Percentiles rank a stretch among this genome's conserved stretches.
Conservation (phyloP, 2,888 invertebrate genomes). For the Quadroppia sp. region DNA sequence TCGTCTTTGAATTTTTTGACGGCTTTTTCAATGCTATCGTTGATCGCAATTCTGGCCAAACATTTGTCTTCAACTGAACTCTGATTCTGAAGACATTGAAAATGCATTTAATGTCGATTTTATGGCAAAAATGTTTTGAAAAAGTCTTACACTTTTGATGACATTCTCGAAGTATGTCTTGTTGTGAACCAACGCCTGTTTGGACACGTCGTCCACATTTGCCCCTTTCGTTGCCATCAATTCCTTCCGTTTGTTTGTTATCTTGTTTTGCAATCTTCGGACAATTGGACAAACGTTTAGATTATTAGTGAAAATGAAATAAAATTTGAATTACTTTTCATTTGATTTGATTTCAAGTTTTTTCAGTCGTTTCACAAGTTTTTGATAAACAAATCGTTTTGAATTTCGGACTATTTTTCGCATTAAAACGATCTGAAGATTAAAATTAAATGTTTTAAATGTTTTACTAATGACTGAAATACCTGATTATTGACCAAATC, state of each 20-base stretch:
- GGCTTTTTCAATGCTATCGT: not conserved
- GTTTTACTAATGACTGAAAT: not conserved
- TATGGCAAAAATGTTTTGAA: not conserved
- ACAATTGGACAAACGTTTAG: not conserved
- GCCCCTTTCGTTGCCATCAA: not conserved
- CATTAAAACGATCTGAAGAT: constrained; percentile 42
- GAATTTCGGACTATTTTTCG: constrained; percentile 36
- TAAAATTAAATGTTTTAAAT: not conserved
- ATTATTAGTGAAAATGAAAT: not conserved
- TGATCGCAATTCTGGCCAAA: constrained; percentile 33
- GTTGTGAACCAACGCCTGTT: constrained; percentile 32
- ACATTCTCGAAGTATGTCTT: constrained; percentile 26
- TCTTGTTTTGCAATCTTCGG: constrained; percentile 3
- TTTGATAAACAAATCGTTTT: constrained; percentile 17
- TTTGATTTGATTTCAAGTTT: constrained; percentile 23
- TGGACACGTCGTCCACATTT: constrained; percentile 36
- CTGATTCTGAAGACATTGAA: constrained; percentile 32
- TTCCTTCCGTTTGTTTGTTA: not conserved
- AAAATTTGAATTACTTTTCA: constrained; percentile 2
- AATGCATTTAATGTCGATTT: not conserved
- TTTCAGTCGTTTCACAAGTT: constrained; percentile 16
- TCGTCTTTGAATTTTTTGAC: constrained; percentile 40
- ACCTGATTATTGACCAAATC: not conserved
- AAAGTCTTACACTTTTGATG: constrained; percentile 34
- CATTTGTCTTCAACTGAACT: not conserved